A percentile compares a stretch with the other conserved stretches of the same genome.
Evolutionary conservation across 2,113 vertebrate genomes (phyloP).

Genomic region (Pelecanoides urinatrix): DNA sequence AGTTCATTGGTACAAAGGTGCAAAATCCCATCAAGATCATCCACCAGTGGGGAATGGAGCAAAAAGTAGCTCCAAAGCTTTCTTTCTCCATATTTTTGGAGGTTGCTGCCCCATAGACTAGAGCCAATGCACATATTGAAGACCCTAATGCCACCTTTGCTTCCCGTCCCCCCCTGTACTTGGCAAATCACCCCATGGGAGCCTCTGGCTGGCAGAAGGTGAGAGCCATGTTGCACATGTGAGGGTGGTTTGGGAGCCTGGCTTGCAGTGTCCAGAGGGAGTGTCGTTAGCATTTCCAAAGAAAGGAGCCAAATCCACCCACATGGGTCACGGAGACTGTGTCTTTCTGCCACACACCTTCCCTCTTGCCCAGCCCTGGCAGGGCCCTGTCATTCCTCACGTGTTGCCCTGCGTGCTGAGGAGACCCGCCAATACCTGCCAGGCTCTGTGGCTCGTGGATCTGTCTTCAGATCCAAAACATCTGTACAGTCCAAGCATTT

Average conservation of each 20-base stretch:
- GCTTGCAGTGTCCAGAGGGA: neutral
- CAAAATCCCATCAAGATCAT: neutral
- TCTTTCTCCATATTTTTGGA: neutral
- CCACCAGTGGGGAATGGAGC: neutral
- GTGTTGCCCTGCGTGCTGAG: neutral
- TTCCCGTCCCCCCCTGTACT: neutral
- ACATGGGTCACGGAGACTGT: slow-evolving; percentile 27
- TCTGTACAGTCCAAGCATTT: neutral
- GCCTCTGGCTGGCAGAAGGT: neutral
- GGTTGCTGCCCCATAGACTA: neutral
- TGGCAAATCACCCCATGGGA: neutral
- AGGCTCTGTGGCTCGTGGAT: accelerated
- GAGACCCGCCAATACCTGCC: neutral
- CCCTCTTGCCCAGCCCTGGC: neutral
- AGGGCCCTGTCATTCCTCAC: neutral
- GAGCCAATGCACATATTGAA: neutral
- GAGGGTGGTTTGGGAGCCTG: neutral
- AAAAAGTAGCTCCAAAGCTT: neutral
- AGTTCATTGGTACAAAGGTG: neutral
- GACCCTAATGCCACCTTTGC: neutral
- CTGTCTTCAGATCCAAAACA: neutral
- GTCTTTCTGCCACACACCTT: slow-evolving; percentile 12
- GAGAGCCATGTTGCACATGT: neutral
- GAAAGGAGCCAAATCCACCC: slow-evolving; percentile 62
- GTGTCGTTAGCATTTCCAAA: slow-evolving; percentile 4